These are phyloP conservation scores for Poecilia gillii DNA, from an alignment of 2,797 vertebrate genomes.

Conservation along the genomic window DNA sequence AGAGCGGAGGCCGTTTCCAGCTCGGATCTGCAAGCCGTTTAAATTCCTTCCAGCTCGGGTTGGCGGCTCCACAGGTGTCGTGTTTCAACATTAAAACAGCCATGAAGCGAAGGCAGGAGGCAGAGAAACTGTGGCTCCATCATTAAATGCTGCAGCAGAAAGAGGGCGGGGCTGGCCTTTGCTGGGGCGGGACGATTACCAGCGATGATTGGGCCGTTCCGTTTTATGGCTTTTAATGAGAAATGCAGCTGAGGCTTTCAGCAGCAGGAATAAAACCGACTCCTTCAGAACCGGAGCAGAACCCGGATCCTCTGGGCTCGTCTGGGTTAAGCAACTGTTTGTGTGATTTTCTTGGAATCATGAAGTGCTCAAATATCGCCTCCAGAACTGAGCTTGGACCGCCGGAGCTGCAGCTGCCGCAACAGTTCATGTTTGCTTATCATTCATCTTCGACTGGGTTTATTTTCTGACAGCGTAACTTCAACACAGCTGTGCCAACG, in stretches of 20 bases:
- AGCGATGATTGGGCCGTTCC: conserved; percentile 39
- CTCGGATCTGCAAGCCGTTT: conserved; percentile 58
- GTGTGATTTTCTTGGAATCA: background rate
- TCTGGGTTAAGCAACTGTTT: background rate
- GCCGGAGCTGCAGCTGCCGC: background rate
- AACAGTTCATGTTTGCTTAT: conserved; percentile 7
- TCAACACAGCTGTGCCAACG: background rate
- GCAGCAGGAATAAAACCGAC: background rate
- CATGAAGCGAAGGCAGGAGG: background rate
- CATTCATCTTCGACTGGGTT: conserved; percentile 5
- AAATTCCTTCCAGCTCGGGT: conserved; percentile 59
- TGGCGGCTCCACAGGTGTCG: conserved; percentile 49
- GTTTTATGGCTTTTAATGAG: conserved; percentile 48
- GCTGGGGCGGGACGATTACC: conserved; percentile 41
- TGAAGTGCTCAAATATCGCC: background rate
- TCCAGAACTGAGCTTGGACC: conserved; percentile 1
- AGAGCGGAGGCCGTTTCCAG: background rate
- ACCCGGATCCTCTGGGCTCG: rapidly evolving
- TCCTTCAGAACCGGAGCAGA: background rate
- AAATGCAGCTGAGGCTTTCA: conserved; percentile 25
- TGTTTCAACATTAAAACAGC: conserved; percentile 55
- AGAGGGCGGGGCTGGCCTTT: background rate
- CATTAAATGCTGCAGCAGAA: conserved; percentile 5
- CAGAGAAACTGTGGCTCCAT: background rate
- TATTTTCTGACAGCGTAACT: background rate